These are phyloP conservation scores for Teleopsis dalmanni DNA, from an alignment of 1,140 invertebrate species.

Conservation along the genomic window DNA sequence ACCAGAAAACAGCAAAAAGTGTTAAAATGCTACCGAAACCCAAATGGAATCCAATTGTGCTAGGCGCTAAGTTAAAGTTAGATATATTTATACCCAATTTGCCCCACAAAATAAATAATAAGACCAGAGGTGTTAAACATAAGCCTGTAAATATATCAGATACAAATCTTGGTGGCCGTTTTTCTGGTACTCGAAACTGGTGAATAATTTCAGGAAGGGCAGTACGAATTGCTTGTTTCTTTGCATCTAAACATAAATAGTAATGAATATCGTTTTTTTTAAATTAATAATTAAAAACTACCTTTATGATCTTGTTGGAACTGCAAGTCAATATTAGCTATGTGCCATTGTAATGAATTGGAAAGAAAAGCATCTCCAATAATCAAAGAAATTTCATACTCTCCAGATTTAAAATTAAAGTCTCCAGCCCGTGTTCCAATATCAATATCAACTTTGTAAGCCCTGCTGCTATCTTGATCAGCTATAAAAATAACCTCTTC, in stretches of 20 bases:
- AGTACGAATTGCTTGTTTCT: conserved; percentile 39
- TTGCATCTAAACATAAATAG: conserved; percentile 21
- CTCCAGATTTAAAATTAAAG: conserved; percentile 68
- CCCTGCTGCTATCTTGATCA: conserved; percentile 71
- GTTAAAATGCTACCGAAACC: conserved; percentile 78
- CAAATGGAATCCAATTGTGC: conserved; percentile 79
- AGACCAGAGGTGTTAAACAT: conserved; percentile 70
- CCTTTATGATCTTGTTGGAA: conserved; percentile 51
- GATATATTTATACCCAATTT: conserved; percentile 83
- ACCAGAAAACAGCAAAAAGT: conserved; percentile 86
- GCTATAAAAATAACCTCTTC: conserved; percentile 90
- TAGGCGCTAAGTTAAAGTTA: conserved; percentile 70
- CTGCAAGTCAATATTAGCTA: conserved; percentile 70
- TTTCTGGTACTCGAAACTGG: conserved; percentile 86
- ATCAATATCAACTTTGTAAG: conserved; percentile 88
- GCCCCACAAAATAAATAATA: conserved; percentile 81
- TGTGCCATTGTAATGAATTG: conserved; percentile 80
- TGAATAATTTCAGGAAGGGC: conserved; percentile 85
- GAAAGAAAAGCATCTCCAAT: conserved; percentile 84
- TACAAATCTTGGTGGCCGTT: conserved; percentile 75
- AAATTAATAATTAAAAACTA: not conserved
- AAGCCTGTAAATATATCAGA: conserved; percentile 86
- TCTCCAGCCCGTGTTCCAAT: conserved; percentile 72
- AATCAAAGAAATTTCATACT: conserved; percentile 76
- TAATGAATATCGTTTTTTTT: not conserved